Evolutionary conservation across 2,888 invertebrate genomes (phyloP).

Genomic region (Chymomyza amoena): DNA sequence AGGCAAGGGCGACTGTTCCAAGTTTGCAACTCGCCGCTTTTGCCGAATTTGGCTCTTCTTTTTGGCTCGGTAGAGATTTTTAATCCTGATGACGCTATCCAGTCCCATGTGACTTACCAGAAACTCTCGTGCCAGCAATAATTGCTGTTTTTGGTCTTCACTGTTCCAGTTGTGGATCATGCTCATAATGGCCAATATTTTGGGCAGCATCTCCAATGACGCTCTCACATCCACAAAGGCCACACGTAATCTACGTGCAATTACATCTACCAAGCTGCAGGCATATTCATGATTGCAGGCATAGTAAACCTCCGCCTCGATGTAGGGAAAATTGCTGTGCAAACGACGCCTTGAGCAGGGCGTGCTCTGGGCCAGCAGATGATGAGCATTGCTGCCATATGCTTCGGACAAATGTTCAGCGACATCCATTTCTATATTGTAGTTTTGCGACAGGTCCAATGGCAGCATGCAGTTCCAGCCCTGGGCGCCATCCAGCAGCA

Average conservation of each 20-base stretch:
- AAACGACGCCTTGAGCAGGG: slow-evolving; percentile 91
- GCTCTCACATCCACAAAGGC: slow-evolving; percentile 98
- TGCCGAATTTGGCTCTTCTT: background rate
- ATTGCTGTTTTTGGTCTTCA: slow-evolving; percentile 87
- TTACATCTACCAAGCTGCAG: slow-evolving; percentile 95
- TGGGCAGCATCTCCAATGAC: slow-evolving; percentile 95
- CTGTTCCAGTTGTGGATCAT: slow-evolving; percentile 94
- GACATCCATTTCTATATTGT: slow-evolving; percentile 97
- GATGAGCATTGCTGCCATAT: slow-evolving; percentile 97
- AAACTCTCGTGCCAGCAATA: slow-evolving; percentile 88
- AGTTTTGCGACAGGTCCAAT: slow-evolving; percentile 97
- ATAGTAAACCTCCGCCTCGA: slow-evolving; percentile 96
- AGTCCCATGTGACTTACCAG: slow-evolving; percentile 96
- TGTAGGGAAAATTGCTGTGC: slow-evolving; percentile 98
- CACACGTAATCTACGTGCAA: slow-evolving; percentile 94
- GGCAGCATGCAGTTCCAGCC: slow-evolving; percentile 98
- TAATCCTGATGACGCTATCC: slow-evolving; percentile 15
- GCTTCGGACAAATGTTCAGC: slow-evolving; percentile 96
- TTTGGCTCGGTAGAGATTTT: background rate
- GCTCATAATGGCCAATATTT: slow-evolving; percentile 95
- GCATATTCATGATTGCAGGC: slow-evolving; percentile 96
- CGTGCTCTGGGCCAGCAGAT: slow-evolving; percentile 96
- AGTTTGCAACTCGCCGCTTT: background rate
- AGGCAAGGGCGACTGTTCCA: no score
- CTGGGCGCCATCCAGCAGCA: slow-evolving; percentile 96